Percentiles rank a stretch among this genome's conserved stretches.
These are phyloP conservation scores for Carterocephalus palaemon DNA, from an alignment of 2,888 invertebrate genomes.

Conservation along the genomic window DNA sequence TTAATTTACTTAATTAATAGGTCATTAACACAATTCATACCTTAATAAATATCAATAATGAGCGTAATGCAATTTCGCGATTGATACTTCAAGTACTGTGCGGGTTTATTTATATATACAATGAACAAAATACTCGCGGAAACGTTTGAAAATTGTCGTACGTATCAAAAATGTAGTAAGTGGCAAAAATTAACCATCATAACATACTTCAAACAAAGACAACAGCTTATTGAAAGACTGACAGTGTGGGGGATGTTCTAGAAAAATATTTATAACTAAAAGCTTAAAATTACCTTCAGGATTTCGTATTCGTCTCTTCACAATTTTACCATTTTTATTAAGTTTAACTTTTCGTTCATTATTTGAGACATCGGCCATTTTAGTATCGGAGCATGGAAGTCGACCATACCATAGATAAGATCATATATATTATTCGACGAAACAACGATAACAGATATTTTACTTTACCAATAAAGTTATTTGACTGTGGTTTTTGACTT, in stretches of 20 bases:
- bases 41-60: too few relatives aligned
- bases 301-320: constrained; percentile 70
- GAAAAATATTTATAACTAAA: constrained; percentile 23
- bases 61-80: too few relatives aligned
- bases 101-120: too few relatives aligned
- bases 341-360: constrained; percentile 71
- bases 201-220: constrained; percentile 37
- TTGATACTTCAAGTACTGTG: too few relatives aligned
- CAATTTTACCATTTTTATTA: constrained; percentile 72
- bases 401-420: constrained; percentile 8
- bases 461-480: too few relatives aligned
- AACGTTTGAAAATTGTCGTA: constrained; percentile 35
- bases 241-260: background rate
- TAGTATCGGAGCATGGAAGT: constrained; percentile 53
- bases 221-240: constrained; percentile 25
- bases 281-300: constrained; percentile 63
- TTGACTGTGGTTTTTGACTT: too few relatives aligned
- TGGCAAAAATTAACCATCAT: constrained; percentile 49
- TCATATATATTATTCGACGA: background rate
- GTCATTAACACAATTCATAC: too few relatives aligned
- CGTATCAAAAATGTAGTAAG: constrained; percentile 69
- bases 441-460: too few relatives aligned
- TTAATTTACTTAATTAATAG: too few relatives aligned
- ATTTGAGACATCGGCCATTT: constrained; percentile 78
- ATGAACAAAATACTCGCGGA: constrained; percentile 16